These are phyloP conservation scores for Paramisgurnus dabryanus DNA, from an alignment of 2,113 vertebrate genomes.

Conservation along the genomic window DNA sequence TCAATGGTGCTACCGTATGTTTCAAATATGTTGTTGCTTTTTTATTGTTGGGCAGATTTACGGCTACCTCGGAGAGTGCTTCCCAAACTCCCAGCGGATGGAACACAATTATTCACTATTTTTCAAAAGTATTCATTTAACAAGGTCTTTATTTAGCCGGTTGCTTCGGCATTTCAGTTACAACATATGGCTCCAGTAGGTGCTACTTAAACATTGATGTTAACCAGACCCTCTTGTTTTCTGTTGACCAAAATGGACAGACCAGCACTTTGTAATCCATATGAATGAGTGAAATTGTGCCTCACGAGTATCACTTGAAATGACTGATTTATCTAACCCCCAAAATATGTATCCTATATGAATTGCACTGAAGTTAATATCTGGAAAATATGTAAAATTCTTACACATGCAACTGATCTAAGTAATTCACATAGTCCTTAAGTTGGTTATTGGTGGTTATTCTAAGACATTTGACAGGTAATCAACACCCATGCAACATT, in stretches of 20 bases:
- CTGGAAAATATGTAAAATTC: constrained; percentile 16
- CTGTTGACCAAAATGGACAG: constrained; percentile 18
- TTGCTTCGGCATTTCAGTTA: background rate
- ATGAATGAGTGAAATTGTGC: constrained; percentile 27
- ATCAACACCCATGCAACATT: no score
- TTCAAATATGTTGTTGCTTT: constrained; percentile 55
- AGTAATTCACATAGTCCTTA: constrained; percentile 2
- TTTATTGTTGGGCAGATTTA: constrained; percentile 62
- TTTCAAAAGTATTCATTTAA: constrained; percentile 17
- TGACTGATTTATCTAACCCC: constrained; percentile 14
- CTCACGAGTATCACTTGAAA: constrained; percentile 45
- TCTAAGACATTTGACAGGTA: no score
- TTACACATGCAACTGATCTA: background rate
- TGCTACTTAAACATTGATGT: constrained; percentile 52
- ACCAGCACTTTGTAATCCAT: constrained; percentile 52
- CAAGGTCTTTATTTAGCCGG: background rate
- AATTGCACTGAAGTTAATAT: constrained; percentile 71
- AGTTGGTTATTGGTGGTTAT: no score
- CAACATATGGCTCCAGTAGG: background rate
- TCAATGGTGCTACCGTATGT: constrained; percentile 79
- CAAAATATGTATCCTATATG: constrained; percentile 31
- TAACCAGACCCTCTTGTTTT: constrained; percentile 5
- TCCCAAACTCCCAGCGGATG: constrained; percentile 57
- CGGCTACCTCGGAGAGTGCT: constrained; percentile 81
- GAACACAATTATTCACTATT: constrained; percentile 41